phyloP scores from a whole-genome alignment of 2,888 invertebrate species.

The Drosophila paramelanica region DNA sequence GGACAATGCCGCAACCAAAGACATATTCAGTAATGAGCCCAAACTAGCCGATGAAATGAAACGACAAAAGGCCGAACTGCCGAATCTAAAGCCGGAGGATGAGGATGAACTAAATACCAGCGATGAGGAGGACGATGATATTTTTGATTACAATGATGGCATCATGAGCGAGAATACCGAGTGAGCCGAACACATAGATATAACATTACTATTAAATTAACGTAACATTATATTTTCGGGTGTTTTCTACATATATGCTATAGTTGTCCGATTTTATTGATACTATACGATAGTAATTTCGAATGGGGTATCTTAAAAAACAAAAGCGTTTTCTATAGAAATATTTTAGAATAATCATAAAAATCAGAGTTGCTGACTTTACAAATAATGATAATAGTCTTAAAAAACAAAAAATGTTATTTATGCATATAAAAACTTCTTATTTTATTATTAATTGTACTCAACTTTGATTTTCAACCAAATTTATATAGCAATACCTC shows the following conservation, averaged over 20 bases:
- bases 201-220: too few relatives aligned
- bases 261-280: too few relatives aligned
- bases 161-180: slow-evolving; percentile 56
- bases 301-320: too few relatives aligned
- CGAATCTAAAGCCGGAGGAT: slow-evolving; percentile 35
- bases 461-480: background rate
- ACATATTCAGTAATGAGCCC: slow-evolving; percentile 48
- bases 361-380: too few relatives aligned
- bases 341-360: too few relatives aligned
- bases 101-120: slow-evolving; percentile 56
- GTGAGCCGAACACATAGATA: slow-evolving; percentile 30
- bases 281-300: too few relatives aligned
- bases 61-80: slow-evolving; percentile 36
- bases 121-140: slow-evolving; percentile 70
- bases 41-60: slow-evolving; percentile 59
- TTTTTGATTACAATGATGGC: slow-evolving; percentile 69
- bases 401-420: background rate
- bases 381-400: too few relatives aligned
- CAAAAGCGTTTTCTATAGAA: too few relatives aligned
- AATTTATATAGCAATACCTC: slow-evolving; percentile 67
- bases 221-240: too few relatives aligned
- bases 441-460: background rate
- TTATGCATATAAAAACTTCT: too few relatives aligned
- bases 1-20: slow-evolving; percentile 39
- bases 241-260: too few relatives aligned